Conservation (phyloP, 2,797 vertebrate species). For the Ptychadena robeensis region DNA sequence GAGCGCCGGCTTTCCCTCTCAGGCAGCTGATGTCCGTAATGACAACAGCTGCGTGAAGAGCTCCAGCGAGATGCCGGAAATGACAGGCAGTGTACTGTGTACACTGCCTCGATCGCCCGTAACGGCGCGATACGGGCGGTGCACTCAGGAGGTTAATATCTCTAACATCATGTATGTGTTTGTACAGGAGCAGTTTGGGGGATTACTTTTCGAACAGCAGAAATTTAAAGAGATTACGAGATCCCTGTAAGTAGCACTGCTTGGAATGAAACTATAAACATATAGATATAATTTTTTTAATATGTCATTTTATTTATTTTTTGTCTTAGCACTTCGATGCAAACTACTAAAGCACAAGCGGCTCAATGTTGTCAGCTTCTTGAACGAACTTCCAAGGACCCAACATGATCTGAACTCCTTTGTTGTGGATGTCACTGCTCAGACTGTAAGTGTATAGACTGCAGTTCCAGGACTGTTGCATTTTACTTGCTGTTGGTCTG, state of each 20-base stretch:
- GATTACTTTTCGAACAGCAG: conserved; percentile 88
- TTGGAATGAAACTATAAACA: neutral
- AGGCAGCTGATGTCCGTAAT: no score
- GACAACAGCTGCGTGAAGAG: no score
- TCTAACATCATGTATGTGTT: neutral
- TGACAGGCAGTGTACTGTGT: no score
- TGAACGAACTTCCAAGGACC: conserved; percentile 90
- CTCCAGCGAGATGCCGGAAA: no score
- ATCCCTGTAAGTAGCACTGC: conserved; percentile 76
- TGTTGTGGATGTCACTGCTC: conserved; percentile 85
- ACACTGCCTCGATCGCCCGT: no score
- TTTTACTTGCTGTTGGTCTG: no score
- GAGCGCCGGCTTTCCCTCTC: no score
- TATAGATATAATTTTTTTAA: neutral
- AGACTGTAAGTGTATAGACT: conserved; percentile 76
- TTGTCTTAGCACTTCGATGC: conserved; percentile 78
- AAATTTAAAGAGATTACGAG: conserved; percentile 88
- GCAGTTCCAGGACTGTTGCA: no score
- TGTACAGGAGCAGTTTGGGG: conserved; percentile 78
- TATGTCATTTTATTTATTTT: neutral
- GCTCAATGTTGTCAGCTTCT: conserved; percentile 89
- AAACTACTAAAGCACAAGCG: conserved; percentile 86
- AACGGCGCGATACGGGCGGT: no score
- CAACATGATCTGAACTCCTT: conserved; percentile 89
- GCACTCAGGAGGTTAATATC: no score